Percentiles rank a stretch among this genome's conserved stretches.
Conservation (phyloP, 2,113 vertebrate species). For the Anser cygnoides region DNA sequence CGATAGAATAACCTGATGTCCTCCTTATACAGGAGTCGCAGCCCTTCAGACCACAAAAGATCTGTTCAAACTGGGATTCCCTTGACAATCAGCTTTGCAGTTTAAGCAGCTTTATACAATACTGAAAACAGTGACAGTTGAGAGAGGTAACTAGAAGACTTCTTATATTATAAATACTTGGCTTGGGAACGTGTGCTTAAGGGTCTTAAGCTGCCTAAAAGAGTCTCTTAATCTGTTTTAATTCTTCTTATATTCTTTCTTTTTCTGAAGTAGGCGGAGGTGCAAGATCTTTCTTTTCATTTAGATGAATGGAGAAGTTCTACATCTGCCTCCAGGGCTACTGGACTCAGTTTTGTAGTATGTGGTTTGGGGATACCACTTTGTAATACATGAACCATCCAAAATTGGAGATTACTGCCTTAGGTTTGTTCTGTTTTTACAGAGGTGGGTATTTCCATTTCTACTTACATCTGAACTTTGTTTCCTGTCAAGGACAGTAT, state of each 20-base stretch:
- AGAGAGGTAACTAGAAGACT: conserved; percentile 44
- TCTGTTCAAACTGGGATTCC: conserved; percentile 22
- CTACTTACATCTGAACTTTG: neutral
- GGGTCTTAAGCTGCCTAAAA: conserved; percentile 30
- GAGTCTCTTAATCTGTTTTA: conserved; percentile 14
- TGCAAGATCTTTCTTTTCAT: neutral
- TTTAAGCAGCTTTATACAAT: conserved; percentile 55
- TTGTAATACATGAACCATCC: neutral
- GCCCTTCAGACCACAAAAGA: conserved; percentile 7
- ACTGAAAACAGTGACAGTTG: conserved; percentile 19
- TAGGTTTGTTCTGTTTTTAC: neutral
- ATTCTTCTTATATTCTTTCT: conserved; percentile 35
- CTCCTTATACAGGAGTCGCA: conserved; percentile 23
- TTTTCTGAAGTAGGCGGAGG: neutral
- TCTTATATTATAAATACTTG: conserved; percentile 32
- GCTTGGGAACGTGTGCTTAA: conserved; percentile 39
- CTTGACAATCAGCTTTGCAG: conserved; percentile 52
- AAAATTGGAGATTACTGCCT: neutral
- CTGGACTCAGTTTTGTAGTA: neutral
- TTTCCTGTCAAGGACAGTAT: neutral
- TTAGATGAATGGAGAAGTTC: neutral
- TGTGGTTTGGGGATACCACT: neutral
- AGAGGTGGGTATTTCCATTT: neutral
- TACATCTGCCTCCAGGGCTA: neutral
- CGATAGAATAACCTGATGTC: neutral